A percentile compares a stretch with the other conserved stretches of the same genome.
Evolutionary conservation across 2,888 invertebrate species (phyloP).

Genomic region (Elegia similella): DNA sequence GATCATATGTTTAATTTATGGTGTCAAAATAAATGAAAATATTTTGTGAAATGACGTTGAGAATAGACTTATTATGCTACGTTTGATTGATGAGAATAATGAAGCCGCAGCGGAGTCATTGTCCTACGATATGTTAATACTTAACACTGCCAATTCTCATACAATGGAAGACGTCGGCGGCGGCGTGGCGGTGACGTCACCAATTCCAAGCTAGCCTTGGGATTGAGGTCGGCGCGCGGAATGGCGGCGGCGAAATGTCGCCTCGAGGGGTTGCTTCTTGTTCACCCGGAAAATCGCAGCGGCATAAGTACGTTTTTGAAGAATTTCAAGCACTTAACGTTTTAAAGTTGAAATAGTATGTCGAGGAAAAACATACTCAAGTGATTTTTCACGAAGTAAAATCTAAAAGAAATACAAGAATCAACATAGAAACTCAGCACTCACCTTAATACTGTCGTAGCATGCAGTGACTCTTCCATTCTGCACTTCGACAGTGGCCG

Average conservation of each 20-base stretch:
- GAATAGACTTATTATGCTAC: neutral
- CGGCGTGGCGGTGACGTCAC: conserved; percentile 62
- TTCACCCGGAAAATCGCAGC: conserved; percentile 50
- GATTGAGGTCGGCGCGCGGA: conserved; percentile 73
- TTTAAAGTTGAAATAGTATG: neutral
- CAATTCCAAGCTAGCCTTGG: conserved; percentile 64
- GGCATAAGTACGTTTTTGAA: conserved; percentile 39
- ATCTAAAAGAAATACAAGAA: neutral
- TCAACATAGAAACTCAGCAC: conserved; percentile 41
- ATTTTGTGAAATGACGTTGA: conserved; percentile 9
- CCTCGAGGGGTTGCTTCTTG: conserved; percentile 59
- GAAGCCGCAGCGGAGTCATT: conserved; percentile 50
- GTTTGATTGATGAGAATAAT: conserved; percentile 21
- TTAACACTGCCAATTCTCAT: conserved; percentile 60
- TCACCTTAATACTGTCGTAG: conserved; percentile 99
- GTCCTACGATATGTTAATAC: conserved; percentile 63
- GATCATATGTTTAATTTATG: neutral
- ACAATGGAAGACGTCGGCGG: conserved; percentile 63
- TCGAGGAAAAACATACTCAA: neutral
- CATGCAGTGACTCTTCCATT: conserved; percentile 99
- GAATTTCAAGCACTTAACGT: conserved; percentile 21
- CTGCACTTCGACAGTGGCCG: conserved; percentile 99
- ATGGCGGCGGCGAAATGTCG: conserved; percentile 68
- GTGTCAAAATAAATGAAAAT: too few relatives aligned
- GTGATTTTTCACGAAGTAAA: neutral